phyloP scores from a whole-genome alignment of 1,140 invertebrate species.

The Pomacea maculata region DNA sequence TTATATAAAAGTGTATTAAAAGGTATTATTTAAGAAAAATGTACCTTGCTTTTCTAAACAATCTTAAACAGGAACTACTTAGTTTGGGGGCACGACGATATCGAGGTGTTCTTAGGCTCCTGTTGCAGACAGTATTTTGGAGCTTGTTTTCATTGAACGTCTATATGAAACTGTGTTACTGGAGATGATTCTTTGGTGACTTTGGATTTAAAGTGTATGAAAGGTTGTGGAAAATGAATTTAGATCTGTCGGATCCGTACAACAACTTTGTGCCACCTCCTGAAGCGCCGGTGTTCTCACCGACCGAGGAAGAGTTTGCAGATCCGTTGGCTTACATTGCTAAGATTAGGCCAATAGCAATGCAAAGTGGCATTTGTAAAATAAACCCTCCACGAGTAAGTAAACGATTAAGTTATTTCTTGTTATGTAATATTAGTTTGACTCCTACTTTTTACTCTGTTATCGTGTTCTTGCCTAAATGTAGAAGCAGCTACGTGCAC shows the following conservation, averaged over 20 bases:
- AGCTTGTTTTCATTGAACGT: slow-evolving; percentile 24
- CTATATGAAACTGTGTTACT: slow-evolving; percentile 30
- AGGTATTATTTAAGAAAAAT: too few relatives aligned
- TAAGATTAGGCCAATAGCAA: slow-evolving; percentile 82
- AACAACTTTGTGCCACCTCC: slow-evolving; percentile 67
- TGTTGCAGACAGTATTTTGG: slow-evolving; percentile 22
- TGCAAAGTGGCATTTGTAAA: slow-evolving; percentile 88
- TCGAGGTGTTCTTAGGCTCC: slow-evolving; percentile 44
- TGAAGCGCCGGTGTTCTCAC: slow-evolving; percentile 86
- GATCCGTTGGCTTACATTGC: slow-evolving; percentile 93
- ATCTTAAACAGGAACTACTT: slow-evolving; percentile 24
- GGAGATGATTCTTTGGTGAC: slow-evolving; percentile 11
- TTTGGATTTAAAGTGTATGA: slow-evolving; percentile 19
- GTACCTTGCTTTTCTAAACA: too few relatives aligned
- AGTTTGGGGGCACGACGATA: slow-evolving; percentile 12
- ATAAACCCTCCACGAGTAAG: slow-evolving; percentile 83
- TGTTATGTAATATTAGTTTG: background rate
- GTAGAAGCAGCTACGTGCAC: slow-evolving; percentile 41
- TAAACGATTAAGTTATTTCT: slow-evolving; percentile 15
- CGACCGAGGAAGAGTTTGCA: slow-evolving; percentile 87
- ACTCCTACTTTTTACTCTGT: background rate
- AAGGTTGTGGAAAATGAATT: slow-evolving; percentile 14
- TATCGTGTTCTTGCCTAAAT: background rate
- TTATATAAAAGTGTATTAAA: too few relatives aligned
- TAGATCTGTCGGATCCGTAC: slow-evolving; percentile 45